Base-by-base conservation (phyloP, 2,113 vertebrate species). In the Thryonomys swinderianus region DNA sequence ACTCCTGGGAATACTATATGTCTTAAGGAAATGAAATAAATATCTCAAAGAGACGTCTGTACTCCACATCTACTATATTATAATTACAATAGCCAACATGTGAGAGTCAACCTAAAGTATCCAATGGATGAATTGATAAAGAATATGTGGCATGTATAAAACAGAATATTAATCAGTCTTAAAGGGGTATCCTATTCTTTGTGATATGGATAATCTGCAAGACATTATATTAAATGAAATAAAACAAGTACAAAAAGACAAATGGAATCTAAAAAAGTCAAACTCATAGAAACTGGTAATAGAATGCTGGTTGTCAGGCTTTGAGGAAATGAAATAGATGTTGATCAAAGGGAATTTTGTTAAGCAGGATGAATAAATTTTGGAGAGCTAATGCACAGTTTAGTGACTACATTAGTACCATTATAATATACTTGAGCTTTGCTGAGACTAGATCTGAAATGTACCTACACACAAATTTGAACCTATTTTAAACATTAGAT, bases 401-500 rank as follows among this genome's bases (percentile, higher is more conserved):
- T 51, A 7, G 20, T 82, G 40, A 91, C 12, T 12, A 34, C 4
- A 74, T 66, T 74, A 45, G 23, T 57, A 79, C 20, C n/a, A 34
- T 30, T 62, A 51, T 27, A n/a, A 14, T n/a, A 30, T 37, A 83
- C 6, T 45, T 80, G 34, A 61, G 45, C 51, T 61, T 62, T 81
- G 12, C 25, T 87, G 40, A 78, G 5, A 40, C 27, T 42, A 55
- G n/a, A 18, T 34, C 20, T 67, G 55, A 79, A 85, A 92, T 79
- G 23, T 67, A 20, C 23, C 53, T n/a, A 25, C 73, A 85, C 21
- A 64, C 1, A 90, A 27, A 95, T 67, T 23, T 51, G 25, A 82
- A 91, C 37, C 20, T 34, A 62, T 79, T 92, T 80, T 78, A 91
- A 84, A 87, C 51, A 79, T 30, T 84, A 40, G n/a, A 67, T 92